Conservation (phyloP, 2,888 invertebrate species). For the Eristalinus sepulchralis region DNA sequence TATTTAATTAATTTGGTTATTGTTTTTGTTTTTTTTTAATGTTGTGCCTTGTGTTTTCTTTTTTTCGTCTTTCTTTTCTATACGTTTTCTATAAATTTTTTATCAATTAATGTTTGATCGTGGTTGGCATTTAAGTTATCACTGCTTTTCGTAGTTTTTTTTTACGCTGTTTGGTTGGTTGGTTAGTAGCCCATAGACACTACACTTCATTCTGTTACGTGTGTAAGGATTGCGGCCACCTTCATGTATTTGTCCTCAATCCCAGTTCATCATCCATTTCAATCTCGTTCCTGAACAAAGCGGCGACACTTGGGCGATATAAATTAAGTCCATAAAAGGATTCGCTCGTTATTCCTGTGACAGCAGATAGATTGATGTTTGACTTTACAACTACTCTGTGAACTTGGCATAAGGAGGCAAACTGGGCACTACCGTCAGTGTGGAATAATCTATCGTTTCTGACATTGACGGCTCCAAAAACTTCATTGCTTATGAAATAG, state of each 20-base stretch:
- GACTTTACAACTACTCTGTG: too few species aligned
- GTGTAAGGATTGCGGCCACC: background rate
- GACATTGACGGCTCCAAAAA: too few species aligned
- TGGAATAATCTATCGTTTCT: too few species aligned
- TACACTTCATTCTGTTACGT: background rate
- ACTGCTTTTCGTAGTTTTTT: conserved; percentile 47
- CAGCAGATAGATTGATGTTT: too few species aligned
- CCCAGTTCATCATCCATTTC: background rate
- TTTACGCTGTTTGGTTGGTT: conserved; percentile 25
- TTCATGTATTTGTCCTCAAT: background rate
- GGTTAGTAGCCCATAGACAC: conserved; percentile 1
- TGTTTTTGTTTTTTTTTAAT: conserved; percentile 61
- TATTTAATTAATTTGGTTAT: conserved; percentile 61
- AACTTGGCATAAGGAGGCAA: too few species aligned
- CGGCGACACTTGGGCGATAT: too few species aligned
- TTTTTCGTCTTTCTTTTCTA: conserved; percentile 60
- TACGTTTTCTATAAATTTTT: conserved; percentile 2
- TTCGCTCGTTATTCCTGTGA: too few species aligned
- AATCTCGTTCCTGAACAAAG: background rate
- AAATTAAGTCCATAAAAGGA: too few species aligned
- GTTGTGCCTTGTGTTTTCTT: conserved; percentile 26
- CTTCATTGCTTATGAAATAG: too few species aligned
- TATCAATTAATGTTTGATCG: conserved; percentile 32
- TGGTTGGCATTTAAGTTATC: conserved; percentile 36
- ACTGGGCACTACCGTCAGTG: too few species aligned